These are phyloP conservation scores for Pachypeltis micranthus DNA, from an alignment of 1,140 invertebrate species.

Conservation along the genomic window DNA sequence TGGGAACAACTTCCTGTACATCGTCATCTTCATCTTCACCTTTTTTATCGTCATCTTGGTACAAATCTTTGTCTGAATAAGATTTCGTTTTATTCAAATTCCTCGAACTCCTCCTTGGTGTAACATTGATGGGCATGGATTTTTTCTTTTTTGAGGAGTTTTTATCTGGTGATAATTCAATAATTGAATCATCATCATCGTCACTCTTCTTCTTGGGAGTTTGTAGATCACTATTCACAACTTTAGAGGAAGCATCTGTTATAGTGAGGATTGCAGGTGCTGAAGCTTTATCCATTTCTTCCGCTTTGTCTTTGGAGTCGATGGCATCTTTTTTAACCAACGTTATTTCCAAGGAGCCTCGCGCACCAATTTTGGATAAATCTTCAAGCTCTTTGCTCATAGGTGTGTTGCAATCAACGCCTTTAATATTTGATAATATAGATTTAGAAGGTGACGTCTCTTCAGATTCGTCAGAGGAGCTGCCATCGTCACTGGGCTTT, in stretches of 20 bases:
- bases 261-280: neutral
- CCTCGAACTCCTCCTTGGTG: constrained; percentile 46
- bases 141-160: constrained; percentile 35
- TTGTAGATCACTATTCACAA: constrained; percentile 24
- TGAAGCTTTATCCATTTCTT: neutral
- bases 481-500: neutral
- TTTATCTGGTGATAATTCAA: constrained; percentile 28
- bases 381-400: constrained; percentile 17
- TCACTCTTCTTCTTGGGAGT: constrained; percentile 33
- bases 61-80: constrained; percentile 46
- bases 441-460: constrained; percentile 25
- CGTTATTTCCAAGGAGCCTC: constrained; percentile 16
- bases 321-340: constrained; percentile 8
- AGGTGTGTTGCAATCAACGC: neutral
- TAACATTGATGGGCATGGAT: constrained; percentile 37
- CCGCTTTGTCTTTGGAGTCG: neutral
- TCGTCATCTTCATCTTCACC: constrained; percentile 25
- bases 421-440: constrained; percentile 18
- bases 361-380: constrained; percentile 12
- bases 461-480: neutral
- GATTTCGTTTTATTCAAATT: constrained; percentile 48
- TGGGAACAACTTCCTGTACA: constrained; percentile 40
- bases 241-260: neutral
- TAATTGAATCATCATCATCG: constrained; percentile 24
- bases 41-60: constrained; percentile 29